phyloP scores from a whole-genome alignment of 2,888 invertebrate species.

The Parelbella ahira region DNA sequence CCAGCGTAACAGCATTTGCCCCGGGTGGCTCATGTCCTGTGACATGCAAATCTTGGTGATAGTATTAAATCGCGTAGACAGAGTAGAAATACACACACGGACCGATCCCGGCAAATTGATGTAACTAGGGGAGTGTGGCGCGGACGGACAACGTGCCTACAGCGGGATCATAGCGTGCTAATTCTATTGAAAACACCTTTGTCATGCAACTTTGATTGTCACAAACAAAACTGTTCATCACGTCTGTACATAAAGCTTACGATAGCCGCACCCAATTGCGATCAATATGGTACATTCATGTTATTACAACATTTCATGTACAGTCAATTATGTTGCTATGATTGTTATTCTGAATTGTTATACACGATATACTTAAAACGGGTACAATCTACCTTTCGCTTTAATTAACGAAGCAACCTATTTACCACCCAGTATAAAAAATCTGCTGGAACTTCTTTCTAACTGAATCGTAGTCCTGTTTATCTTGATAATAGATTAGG shows the following conservation, averaged over 20 bases:
- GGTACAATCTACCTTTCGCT: no score
- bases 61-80: constrained; percentile 73
- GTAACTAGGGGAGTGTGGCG: constrained; percentile 58
- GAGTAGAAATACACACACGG: constrained; percentile 53
- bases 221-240: constrained; percentile 41
- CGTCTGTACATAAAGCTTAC: not conserved
- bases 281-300: no score
- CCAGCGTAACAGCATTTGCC: constrained; percentile 32
- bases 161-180: constrained; percentile 48
- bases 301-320: no score
- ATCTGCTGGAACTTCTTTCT: no score
- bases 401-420: no score
- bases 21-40: constrained; percentile 48
- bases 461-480: no score
- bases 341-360: no score
- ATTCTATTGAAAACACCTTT: constrained; percentile 58
- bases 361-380: no score
- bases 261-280: no score
- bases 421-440: no score
- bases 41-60: constrained; percentile 79
- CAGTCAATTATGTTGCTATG: no score
- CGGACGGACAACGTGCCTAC: constrained; percentile 40
- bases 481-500: no score
- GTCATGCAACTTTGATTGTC: constrained; percentile 43
- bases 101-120: constrained; percentile 57